Evolutionary conservation across 2,797 vertebrate genomes (phyloP), one percentile per base, ranked within the genome.

Genomic region (Macropodus opercularis): DNA sequence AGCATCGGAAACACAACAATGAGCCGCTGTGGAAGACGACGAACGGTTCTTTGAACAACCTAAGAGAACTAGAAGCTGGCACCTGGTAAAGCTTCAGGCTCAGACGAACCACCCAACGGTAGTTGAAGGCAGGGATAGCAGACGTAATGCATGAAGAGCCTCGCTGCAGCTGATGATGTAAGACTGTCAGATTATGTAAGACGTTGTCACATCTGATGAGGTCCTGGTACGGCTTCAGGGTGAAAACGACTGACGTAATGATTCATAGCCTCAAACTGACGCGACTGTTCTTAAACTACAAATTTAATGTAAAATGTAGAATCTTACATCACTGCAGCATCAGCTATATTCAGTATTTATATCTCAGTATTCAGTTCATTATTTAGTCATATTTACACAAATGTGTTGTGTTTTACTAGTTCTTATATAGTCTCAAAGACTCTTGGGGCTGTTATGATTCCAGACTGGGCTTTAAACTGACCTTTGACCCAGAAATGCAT

Each of bases 401-500:
- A 31, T 10, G n/a, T 48, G 18, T n/a, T 51, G 15, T 26, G 0
- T 39, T 22, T 32, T 48, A 21, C 41, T 21, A 36, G n/a, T 21
- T 7, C 2, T 35, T 11, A 4, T 26, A 4, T 39, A 9, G 50
- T 47, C 12, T 44, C 11, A 8, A 9, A 44, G 2, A 13, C 29
- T 31, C 36, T 6, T 26, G 1, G 32, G 38, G 35, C 0, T 23
- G 14, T 46, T 39, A 23, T 35, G 27, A 10, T 76, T 87, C 71
- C 48, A 62, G 80, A 80, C 74, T 82, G 77, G 75, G 77, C 78
- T 79, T 74, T 81, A 80, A 78, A 91, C 85, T 76, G 88, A 86
- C 89, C 88, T 88, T 94, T 92, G 72, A 84, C 69, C 72, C 68
- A 87, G 85, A 93, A 94, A 96, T 95, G 94, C 95, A 96, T 95